These are phyloP conservation scores for Echeneis naucrates DNA, from an alignment of 2,797 vertebrate species.

Conservation along the genomic window DNA sequence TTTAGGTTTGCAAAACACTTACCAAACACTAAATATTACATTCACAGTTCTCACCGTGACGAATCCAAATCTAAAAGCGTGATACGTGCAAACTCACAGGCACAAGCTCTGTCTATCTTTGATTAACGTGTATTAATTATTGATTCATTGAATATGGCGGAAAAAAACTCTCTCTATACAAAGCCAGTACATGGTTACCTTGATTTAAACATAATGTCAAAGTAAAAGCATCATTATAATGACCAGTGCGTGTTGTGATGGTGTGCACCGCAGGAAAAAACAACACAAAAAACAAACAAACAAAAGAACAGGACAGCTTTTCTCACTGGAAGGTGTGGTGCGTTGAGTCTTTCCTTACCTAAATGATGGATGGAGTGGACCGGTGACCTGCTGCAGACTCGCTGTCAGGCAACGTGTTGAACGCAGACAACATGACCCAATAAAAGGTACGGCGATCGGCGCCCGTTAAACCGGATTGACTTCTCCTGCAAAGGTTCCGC, in stretches of 20 bases:
- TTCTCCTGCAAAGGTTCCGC: conserved; percentile 11
- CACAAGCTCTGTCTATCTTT: background rate
- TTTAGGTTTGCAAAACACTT: background rate
- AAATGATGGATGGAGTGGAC: conserved; percentile 63
- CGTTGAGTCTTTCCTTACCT: conserved; percentile 76
- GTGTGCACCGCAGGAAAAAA: too few species aligned
- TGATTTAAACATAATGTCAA: background rate
- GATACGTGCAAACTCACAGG: background rate
- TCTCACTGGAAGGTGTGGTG: conserved; percentile 4
- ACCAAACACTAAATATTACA: conserved; percentile 6
- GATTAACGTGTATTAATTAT: background rate
- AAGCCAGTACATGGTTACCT: conserved; percentile 3
- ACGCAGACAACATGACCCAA: conserved; percentile 56
- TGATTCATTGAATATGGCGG: background rate
- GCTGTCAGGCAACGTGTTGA: conserved; percentile 83
- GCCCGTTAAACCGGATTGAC: conserved; percentile 10
- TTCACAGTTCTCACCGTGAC: background rate
- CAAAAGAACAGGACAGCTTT: background rate
- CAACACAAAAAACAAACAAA: background rate
- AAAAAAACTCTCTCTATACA: too few species aligned
- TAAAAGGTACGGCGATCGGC: background rate
- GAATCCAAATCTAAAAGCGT: background rate
- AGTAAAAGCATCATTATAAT: background rate
- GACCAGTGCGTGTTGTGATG: background rate
- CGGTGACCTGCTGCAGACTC: conserved; percentile 69